These are phyloP conservation scores for Hecatera dysodea DNA, from an alignment of 2,888 invertebrate species.

Conservation along the genomic window DNA sequence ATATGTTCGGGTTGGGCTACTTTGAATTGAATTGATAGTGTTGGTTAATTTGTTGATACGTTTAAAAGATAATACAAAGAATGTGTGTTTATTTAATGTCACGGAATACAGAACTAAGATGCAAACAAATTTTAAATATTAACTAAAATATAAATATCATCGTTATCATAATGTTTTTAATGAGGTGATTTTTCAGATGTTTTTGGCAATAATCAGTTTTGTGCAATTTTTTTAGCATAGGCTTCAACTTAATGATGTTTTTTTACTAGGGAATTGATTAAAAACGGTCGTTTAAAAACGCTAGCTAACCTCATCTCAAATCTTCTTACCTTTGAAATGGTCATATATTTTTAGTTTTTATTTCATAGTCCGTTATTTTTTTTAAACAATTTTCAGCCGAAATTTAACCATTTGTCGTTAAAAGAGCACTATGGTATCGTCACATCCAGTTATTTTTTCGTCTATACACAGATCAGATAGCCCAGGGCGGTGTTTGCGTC, in stretches of 20 bases:
- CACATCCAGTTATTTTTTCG: constrained; percentile 22
- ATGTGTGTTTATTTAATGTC: too few relatives aligned
- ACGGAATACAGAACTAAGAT: too few relatives aligned
- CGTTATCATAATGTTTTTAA: too few relatives aligned
- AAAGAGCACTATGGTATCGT: constrained; percentile 15
- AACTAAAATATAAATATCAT: too few relatives aligned
- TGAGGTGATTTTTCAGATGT: background rate
- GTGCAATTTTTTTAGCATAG: background rate
- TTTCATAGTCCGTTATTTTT: too few relatives aligned
- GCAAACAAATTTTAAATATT: too few relatives aligned
- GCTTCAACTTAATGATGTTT: background rate
- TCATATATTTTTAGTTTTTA: background rate
- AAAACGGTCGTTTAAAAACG: too few relatives aligned
- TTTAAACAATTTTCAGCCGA: background rate
- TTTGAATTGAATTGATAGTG: background rate
- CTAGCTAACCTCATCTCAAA: too few relatives aligned
- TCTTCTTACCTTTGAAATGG: background rate
- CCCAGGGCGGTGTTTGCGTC: constrained; percentile 49
- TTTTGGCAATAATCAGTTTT: background rate
- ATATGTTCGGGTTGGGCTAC: constrained; percentile 3
- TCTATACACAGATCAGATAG: constrained; percentile 29
- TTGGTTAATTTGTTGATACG: background rate
- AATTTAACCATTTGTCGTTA: background rate
- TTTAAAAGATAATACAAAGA: too few relatives aligned
- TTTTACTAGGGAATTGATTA: background rate